Base-by-base conservation (phyloP, 1,140 invertebrate genomes). In the Spodoptera frugiperda region DNA sequence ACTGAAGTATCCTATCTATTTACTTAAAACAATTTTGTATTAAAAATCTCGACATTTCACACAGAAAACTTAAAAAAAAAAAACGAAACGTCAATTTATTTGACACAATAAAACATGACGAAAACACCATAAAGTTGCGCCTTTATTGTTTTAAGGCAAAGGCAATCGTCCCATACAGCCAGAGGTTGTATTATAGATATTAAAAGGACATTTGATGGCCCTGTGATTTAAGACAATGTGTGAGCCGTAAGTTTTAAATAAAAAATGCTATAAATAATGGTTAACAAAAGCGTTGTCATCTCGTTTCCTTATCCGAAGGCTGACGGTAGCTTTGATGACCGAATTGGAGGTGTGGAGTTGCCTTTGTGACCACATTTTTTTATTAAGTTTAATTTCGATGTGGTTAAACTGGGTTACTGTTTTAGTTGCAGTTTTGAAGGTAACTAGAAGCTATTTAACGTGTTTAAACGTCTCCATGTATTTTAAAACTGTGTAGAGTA, bases 211-310 rank as follows among this genome's bases (percentile, higher is more conserved):
- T 63, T 49, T 63, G 57, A 75, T 54, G 59, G 59, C 21, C 46
- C 82, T 83, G 82, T 90, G 86, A 89, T 86, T 90, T 89, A 88
- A 87, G 82, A 90, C 86, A 89, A 87, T 85, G 84, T 65, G 86
- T 87, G 86, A 87, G 86, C 76, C 77, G 83, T 88, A 81, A 81
- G 84, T 81, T 67, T 77, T 61, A 53, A 76, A 79, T 82, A 87
- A 91, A 91, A 91, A 90, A 87, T 78, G 80, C 83, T 88, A 91
- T 92, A 92, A 92, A 92, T 92, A 90, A 91, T 87, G 88, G 90
- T 92, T 92, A 91, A 92, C 87, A 90, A 91, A 91, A 91, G 84
- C 87, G 85, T 83, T 90, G 89, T 90, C 91, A 91, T 92, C 88
- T 87, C 91, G 85, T 83, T 82, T 89, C 84, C 82, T 91, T 93